Base-by-base conservation (phyloP, 64 coral and sea anemone genomes). In the Platygyra sinensis region DNA sequence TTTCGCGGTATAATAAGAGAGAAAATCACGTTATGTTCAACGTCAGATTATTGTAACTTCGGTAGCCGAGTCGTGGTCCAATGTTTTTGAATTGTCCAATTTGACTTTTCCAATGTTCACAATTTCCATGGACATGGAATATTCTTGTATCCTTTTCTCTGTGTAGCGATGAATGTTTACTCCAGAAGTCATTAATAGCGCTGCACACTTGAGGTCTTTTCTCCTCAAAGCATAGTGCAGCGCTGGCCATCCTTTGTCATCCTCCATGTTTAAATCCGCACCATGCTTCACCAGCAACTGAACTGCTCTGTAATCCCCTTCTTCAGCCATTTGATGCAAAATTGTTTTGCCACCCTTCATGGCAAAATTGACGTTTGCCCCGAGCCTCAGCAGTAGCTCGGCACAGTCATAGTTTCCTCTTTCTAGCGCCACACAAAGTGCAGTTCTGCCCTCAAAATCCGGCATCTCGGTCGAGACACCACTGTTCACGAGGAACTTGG, bases 241-340 rank as follows among this genome's bases (percentile, higher is more conserved):
- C 5, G 90, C 71, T 11, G 90, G 90, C 90, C 90, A 92, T 24
- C 90, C 90, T 79, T 78, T 36, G 60, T 75, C 82, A 50, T 92
- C 83, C 74, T 86, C 73, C 61, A 72, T 28, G 57, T 87, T 92
- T 32, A 87, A 65, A 67, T 92, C 42, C 27, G 83, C 82, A 13
- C 90, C 83, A 27, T 80, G 82, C 62, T 74, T 76, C 62, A 92
- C 73, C 10, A 92, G 64, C 42, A 92, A 80, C 61, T 80, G 76
- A 0, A 92, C 83, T 20, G 71, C 90, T 52, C 72, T 92, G 42
- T 92, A 92, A 18, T 75, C 42, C 20, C 83, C 90, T 59, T 52
- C 38, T 54, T 76, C 28, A 30, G 74, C 76, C 72, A 92, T 79
- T 49, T 86, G 82, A 73, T 92, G 90, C 18, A 92, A 76, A 54